A percentile compares a stretch with the other conserved stretches of the same genome.
phyloP scores from a whole-genome alignment of 2,113 vertebrate genomes.

The Cavia aperea region DNA sequence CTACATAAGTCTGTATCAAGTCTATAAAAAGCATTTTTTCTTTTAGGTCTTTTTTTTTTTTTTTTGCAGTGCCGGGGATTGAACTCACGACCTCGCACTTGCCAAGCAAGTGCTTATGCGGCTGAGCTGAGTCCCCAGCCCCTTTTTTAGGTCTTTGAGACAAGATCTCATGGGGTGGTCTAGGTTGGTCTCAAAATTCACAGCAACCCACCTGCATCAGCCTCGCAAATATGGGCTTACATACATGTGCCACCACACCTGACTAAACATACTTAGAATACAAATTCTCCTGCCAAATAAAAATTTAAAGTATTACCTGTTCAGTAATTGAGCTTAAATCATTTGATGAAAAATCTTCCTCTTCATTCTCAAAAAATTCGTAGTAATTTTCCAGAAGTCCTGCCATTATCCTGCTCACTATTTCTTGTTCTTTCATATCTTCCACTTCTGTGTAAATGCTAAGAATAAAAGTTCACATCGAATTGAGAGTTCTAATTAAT shows the following conservation, averaged over 20 bases:
- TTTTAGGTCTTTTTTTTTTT: background rate
- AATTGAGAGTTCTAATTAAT: slow-evolving; percentile 29
- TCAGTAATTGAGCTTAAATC: slow-evolving; percentile 97
- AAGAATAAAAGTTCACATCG: slow-evolving; percentile 67
- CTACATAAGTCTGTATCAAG: background rate
- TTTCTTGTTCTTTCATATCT: slow-evolving; percentile 93
- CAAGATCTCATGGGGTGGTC: background rate
- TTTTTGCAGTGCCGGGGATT: background rate
- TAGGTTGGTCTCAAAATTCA: background rate
- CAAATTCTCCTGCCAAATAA: slow-evolving; percentile 23
- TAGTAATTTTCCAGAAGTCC: slow-evolving; percentile 96
- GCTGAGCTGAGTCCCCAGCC: too few relatives aligned
- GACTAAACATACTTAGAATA: background rate
- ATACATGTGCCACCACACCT: background rate
- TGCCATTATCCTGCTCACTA: slow-evolving; percentile 91
- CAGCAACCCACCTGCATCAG: background rate
- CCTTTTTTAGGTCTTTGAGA: background rate
- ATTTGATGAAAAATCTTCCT: slow-evolving; percentile 95
- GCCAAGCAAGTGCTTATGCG: too few relatives aligned
- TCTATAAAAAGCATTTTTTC: background rate
- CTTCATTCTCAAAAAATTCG: slow-evolving; percentile 93
- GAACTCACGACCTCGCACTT: too few relatives aligned
- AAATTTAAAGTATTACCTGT: slow-evolving; percentile 80
- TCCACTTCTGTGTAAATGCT: slow-evolving; percentile 91
- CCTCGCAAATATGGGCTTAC: background rate